Evolutionary conservation across 2,797 vertebrate genomes (phyloP), one percentile per base, ranked within the genome.

Genomic region (Ptychadena robeensis): DNA sequence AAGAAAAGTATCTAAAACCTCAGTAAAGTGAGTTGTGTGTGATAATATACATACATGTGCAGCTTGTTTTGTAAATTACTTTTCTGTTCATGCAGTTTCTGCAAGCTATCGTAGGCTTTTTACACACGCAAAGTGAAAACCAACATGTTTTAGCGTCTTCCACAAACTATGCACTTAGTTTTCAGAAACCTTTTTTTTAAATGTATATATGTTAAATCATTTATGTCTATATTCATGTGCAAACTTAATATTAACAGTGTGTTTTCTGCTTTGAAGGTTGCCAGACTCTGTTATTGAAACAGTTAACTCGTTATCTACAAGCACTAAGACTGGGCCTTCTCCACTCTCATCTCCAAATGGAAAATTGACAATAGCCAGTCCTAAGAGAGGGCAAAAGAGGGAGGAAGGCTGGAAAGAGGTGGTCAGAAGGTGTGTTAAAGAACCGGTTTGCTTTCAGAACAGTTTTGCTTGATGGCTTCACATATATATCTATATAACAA

Each of bases 381-480:
- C 94, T 38, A 95, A 95, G 77, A 91, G 94, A 83, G 94, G 93
- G 30, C 94, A 94, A 87, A 95, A 95, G 76, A 93, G 94, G 61
- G 94, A 95, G 88, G 94, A 95, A 89, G 94, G 94, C 0, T 95
- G 94, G 94, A 95, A 95, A 80, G 94, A 95, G 84, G 94, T 95
- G 79, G 94, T 95, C 73, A 92, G 94, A 93, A 92, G 94, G 94
- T 93, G 76, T 90, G 86, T 73, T 35, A 18, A 32, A 31, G n/a
- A 27, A 73, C 7, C 38, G 11, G 2, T 63, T 15, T 5, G n/a
- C 11, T 32, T 4, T 0, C 5, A 48, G 4, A 53, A n/a, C 22
- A 6, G 8, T 4, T 53, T 53, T 53, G 5, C 44, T 22, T 53
- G 44, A 5, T 53, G 18, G 5, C 2, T 22, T 53, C 22, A 22